Percentiles rank a stretch among this genome's conserved stretches.
Conservation (phyloP, 2,113 vertebrate genomes). For the Delphinus delphis region DNA sequence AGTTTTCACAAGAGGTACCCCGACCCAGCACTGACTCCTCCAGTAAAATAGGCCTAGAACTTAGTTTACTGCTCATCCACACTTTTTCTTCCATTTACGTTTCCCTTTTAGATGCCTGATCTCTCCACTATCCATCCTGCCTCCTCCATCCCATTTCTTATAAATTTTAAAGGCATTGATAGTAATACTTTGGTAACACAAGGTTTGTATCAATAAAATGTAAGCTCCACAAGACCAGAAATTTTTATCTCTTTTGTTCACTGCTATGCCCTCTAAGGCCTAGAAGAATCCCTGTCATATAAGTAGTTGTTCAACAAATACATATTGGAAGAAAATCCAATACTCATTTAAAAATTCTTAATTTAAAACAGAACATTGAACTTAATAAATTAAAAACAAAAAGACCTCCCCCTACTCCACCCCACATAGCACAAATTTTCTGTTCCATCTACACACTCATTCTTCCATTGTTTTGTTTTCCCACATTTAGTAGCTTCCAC, state of each 20-base stretch:
- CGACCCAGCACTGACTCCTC: not conserved
- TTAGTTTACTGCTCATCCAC: too few relatives aligned
- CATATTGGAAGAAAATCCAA: not conserved
- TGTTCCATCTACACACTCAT: too few relatives aligned
- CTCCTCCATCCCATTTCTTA: not conserved
- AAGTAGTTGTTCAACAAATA: not conserved
- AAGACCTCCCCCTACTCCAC: not conserved
- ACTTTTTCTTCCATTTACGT: not conserved
- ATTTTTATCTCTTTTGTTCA: not conserved
- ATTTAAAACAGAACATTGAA: not conserved
- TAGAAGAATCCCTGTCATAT: not conserved
- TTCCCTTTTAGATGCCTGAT: not conserved
- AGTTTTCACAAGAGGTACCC: rapidly evolving
- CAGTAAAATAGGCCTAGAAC: not conserved
- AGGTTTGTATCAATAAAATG: not conserved
- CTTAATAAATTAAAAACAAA: not conserved
- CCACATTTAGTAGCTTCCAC: not conserved
- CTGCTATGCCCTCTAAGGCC: rapidly evolving
- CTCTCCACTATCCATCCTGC: not conserved
- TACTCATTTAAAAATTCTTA: not conserved
- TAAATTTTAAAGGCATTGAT: not conserved
- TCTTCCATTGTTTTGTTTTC: not conserved
- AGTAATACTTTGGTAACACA: not conserved
- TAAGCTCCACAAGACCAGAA: not conserved
- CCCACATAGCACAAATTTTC: not conserved